These are phyloP conservation scores for Hippopotamyrus pictus DNA, from an alignment of 2,797 vertebrate species.

Conservation along the genomic window DNA sequence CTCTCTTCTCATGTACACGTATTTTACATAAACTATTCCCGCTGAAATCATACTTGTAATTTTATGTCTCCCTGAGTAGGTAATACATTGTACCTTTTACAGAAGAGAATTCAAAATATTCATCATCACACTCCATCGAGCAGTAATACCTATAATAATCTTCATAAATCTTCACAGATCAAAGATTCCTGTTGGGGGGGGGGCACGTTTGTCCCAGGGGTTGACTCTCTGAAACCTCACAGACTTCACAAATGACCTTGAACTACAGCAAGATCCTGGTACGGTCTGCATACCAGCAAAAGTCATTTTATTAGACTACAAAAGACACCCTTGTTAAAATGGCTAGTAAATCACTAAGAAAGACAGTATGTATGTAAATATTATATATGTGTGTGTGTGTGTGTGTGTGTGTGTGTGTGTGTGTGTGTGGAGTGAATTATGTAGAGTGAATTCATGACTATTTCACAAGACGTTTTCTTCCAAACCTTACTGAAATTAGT, in stretches of 20 bases:
- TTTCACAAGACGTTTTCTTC: background rate
- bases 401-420: background rate
- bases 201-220: background rate
- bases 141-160: slow-evolving; percentile 42
- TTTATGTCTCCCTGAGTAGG: background rate
- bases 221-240: background rate
- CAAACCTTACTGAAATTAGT: background rate
- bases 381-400: background rate
- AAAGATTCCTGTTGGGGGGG: slow-evolving; percentile 7
- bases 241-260: slow-evolving; percentile 41
- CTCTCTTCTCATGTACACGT: background rate
- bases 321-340: slow-evolving; percentile 45
- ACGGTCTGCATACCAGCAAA: slow-evolving; percentile 56
- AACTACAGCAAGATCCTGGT: slow-evolving; percentile 53
- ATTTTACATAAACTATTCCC: background rate
- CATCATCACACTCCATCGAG: background rate
- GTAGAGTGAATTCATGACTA: background rate
- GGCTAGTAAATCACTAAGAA: slow-evolving; percentile 49
- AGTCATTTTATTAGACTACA: slow-evolving; percentile 61
- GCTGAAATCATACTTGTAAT: background rate
- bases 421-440: slow-evolving; percentile 15
- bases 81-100: background rate
- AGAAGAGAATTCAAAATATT: background rate
- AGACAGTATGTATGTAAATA: slow-evolving; percentile 29
- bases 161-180: slow-evolving; percentile 37